A percentile compares a stretch with the other conserved stretches of the same genome.
Evolutionary conservation across 2,797 vertebrate species (phyloP).

Genomic region (Buceros bicornis): DNA sequence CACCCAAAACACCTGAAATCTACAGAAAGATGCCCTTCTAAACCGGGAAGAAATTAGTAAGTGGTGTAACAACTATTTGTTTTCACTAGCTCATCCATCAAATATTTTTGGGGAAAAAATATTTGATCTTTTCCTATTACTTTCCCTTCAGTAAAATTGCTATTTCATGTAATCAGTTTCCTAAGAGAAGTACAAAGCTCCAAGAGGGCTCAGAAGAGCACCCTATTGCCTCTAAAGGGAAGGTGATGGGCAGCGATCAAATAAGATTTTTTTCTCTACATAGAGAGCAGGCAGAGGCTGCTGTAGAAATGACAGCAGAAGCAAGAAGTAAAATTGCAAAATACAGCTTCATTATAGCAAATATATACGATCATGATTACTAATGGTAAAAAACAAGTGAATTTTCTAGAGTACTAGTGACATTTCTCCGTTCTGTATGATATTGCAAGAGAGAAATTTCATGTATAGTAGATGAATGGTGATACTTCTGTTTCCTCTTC

Average conservation of each 20-base stretch:
- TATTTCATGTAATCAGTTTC: neutral
- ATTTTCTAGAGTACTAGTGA: neutral
- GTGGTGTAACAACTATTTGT: neutral
- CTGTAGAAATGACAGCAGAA: neutral
- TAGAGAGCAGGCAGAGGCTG: neutral
- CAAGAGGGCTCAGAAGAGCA: neutral
- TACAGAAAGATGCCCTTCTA: neutral
- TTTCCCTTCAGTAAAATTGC: neutral
- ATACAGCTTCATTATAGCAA: neutral
- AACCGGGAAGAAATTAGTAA: neutral
- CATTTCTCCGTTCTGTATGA: neutral
- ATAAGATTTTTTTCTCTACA: neutral
- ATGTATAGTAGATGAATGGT: neutral
- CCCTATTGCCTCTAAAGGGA: neutral
- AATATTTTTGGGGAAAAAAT: neutral
- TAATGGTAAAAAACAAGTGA: neutral
- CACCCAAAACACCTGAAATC: neutral
- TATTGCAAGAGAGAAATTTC: neutral
- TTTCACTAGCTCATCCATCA: neutral
- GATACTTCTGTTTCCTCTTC: neutral
- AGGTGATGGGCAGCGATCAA: neutral
- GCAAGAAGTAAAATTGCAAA: neutral
- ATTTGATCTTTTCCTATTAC: neutral
- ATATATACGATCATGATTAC: neutral
- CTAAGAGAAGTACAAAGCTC: neutral